Evolutionary conservation across 1,140 invertebrate genomes (phyloP), one percentile per base, ranked within the genome.

Genomic region (Brachionus calyciflorus): DNA sequence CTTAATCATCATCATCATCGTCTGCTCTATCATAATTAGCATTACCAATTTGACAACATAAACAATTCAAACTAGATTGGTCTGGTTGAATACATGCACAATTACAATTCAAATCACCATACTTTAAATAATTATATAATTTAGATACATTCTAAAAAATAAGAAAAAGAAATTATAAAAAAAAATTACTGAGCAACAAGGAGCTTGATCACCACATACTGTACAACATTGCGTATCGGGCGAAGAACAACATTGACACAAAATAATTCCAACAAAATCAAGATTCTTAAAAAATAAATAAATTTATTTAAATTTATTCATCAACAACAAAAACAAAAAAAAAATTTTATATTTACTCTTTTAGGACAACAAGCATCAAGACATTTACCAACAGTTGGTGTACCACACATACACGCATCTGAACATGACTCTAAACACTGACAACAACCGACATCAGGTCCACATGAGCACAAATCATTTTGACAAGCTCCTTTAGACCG

Each of bases 31-130:
- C 26, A 40, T 73, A 73, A 49, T 49, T 51, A n/a, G 28, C 4
- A 19, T 33, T 49, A 10, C 69, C 69, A 14, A 73, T 33, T 28
- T 49, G 41, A 73, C 69, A 73, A 30, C 69, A 73, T 41, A 73
- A 73, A 17, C 69, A 73, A 17, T 48, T 49, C 26, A 73, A 19
- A 17, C 12, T 51, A 6, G 28, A 33, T 21, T 37, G 26, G 40
- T 73, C 69, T 17, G 69, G 69, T 30, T 73, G 69, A 6, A 73
- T 73, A n/a, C 69, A 73, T 49, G 69, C 69, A 55, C 69, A 73
- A 40, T 73, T 73, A 24, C 69, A 73, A 55, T 73, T 73, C 10
- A 73, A 30, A 55, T 73, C 69, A 14, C 69, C 69, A 55, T 73
- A 73, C 69, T 73, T 57, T 57, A 33, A 37, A 70, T 10, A 5